phyloP scores from a whole-genome alignment of 2,113 vertebrate species.

The Artemisiospiza belli region DNA sequence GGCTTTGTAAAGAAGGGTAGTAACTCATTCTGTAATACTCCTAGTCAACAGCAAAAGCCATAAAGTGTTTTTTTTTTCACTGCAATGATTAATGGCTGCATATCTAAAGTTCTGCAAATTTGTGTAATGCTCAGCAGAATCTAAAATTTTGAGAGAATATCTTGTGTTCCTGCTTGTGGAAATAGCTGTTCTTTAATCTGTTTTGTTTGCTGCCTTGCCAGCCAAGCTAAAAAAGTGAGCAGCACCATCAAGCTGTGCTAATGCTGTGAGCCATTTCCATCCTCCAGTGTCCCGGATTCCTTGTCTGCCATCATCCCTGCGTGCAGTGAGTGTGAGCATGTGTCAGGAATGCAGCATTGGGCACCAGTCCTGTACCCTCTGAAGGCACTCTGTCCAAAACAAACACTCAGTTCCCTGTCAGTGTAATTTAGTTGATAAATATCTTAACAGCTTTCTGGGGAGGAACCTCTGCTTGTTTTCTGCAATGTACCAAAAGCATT shows the following conservation, averaged over 20 bases:
- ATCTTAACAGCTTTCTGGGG: background rate
- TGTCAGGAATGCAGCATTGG: background rate
- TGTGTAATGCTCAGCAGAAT: constrained; percentile 25
- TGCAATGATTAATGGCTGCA: background rate
- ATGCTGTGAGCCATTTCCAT: background rate
- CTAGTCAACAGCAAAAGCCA: constrained; percentile 25
- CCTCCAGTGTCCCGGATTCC: background rate
- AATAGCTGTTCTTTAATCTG: background rate
- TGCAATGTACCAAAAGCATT: background rate
- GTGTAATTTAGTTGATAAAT: constrained; percentile 12
- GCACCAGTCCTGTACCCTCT: background rate
- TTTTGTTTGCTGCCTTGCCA: constrained; percentile 39
- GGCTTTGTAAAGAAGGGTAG: background rate
- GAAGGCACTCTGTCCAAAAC: background rate
- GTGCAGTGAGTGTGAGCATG: background rate
- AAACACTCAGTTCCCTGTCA: background rate
- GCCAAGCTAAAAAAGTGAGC: background rate
- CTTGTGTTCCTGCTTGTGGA: background rate
- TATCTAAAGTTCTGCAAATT: background rate
- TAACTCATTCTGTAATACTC: background rate
- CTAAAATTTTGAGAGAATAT: background rate
- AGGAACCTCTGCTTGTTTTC: background rate
- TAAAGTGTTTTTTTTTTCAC: background rate
- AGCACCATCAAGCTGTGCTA: background rate
- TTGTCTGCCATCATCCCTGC: background rate